Evolutionary conservation across 2,888 invertebrate genomes (phyloP), one percentile per base, ranked within the genome.

Genomic region (Aradus depressus): DNA sequence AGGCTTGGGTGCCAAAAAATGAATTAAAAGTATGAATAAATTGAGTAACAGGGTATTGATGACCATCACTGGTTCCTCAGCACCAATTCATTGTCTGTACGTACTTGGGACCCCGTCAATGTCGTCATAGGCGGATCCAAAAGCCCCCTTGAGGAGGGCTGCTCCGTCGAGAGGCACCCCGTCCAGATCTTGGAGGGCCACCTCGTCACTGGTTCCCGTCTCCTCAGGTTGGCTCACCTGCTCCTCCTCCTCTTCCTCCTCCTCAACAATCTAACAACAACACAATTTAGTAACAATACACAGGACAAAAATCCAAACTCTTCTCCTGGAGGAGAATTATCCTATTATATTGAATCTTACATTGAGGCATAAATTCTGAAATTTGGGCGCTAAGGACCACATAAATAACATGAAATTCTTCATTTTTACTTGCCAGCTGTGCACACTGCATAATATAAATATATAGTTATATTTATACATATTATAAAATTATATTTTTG

Each of bases 161-260:
- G 87, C 87, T 14, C 88, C 87, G 68, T 88, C 87, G 53, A 88
- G 73, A 37, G 83, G 81, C 50, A 75, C 70, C 32, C 76, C 78
- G 56, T 78, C 77, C 23, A 73, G 65, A 63, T 78, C 78, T 53
- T 73, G 74, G 48, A 67, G 66, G 21, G 69, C 67, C 51, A 68
- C 71, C 21, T 66, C 68, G 52, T 70, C 70, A 28, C 66, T 67
- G 57, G 72, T 72, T 1, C 73, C 79, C 4, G 83, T 84, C 64
- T 86, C 84, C 4, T 59, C 51, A 32, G 59, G 56, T n/a, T 38
- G 53, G n/a, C 43, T 53, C 8, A 34, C 41, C 23, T 52, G 47
- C 4, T 50, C 54, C 31, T 52, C 53, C 18, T 56, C 56, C 26
- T 56, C 53, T 32, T 45, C 43, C 14, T 54, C 54, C 8, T 38